Evolutionary conservation across 2,888 invertebrate genomes (phyloP), one percentile per base, ranked within the genome.

Genomic region (Ethmia dodecea): DNA sequence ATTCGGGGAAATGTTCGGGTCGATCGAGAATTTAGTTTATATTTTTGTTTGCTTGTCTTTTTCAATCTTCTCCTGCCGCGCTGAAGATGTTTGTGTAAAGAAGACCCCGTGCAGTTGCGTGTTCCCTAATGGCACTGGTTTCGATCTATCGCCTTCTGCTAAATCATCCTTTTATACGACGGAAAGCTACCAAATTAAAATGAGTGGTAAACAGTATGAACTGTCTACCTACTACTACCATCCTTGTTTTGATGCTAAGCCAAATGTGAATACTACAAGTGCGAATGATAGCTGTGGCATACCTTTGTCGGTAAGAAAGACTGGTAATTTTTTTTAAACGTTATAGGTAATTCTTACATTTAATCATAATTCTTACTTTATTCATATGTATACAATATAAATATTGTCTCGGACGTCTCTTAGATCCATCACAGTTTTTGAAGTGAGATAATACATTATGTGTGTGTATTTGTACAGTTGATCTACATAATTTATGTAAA

Each of bases 81-180:
- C 81, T 43, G 47, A 51, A 40, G 79, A 81, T 43, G 47, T 52
- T 22, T 87, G 86, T 55, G 67, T 63, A 15, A 54, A 61, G 38
- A 75, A 61, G 47, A 67, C 67, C 28, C 59, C 81, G 3, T 87
- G 87, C 52, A 55, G 60, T 33, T 87, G 87, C 55, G 73, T 64
- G 45, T 86, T 79, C 61, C 46, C 77, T 4, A 86, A 86, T 67
- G 87, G 86, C 40, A 84, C 86, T 51, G 84, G 84, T 51, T 71
- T 86, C 46, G 86, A 87, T 61, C 60, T 86, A 41, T 51, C 68
- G 26, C 69, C 74, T 26, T 52, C 69, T 29, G 54, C 54, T 41
- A 66, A 66, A 38, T 39, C 57, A 36, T 50, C 49, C 3, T 78
- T 77, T 60, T 77, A 65, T 45, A 32, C 46, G 28, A 62, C 73